These are phyloP conservation scores for Melipona bicolor DNA, from an alignment of 2,888 invertebrate genomes.

Conservation along the genomic window DNA sequence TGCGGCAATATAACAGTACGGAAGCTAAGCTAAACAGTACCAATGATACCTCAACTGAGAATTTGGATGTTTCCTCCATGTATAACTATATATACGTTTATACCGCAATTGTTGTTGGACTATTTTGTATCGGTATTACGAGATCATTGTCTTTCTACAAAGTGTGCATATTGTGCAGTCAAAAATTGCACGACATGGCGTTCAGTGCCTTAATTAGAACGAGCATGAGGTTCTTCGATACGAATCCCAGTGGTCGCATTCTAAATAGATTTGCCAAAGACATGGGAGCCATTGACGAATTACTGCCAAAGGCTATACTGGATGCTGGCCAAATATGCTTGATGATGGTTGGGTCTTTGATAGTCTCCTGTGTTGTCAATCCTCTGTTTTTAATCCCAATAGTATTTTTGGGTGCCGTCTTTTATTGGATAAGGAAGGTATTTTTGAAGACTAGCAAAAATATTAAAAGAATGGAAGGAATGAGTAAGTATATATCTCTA, in stretches of 20 bases:
- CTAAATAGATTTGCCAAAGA: conserved; percentile 94
- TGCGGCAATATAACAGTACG: conserved; percentile 46
- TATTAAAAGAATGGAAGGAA: conserved; percentile 88
- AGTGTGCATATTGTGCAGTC: conserved; percentile 85
- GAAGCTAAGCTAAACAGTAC: conserved; percentile 20
- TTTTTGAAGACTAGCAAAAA: conserved; percentile 90
- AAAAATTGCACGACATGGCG: conserved; percentile 86
- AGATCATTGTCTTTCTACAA: conserved; percentile 85
- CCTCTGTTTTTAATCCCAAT: conserved; percentile 87
- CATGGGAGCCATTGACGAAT: conserved; percentile 91
- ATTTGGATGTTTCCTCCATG: conserved; percentile 71
- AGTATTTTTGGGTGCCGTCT: conserved; percentile 86
- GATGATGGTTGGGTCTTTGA: conserved; percentile 86
- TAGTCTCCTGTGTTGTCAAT: conserved; percentile 87
- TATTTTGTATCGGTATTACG: conserved; percentile 82
- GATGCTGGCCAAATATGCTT: conserved; percentile 86
- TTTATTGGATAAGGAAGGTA: conserved; percentile 86
- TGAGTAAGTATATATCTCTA: conserved; percentile 84
- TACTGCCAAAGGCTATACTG: conserved; percentile 87
- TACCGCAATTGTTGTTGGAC: conserved; percentile 85
- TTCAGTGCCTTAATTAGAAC: conserved; percentile 85
- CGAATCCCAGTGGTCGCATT: conserved; percentile 92
- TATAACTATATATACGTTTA: conserved; percentile 87
- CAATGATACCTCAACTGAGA: conserved; percentile 35
- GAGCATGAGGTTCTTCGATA: conserved; percentile 91